Conservation (phyloP, 2,113 vertebrate genomes). For the Etheostoma cragini region DNA sequence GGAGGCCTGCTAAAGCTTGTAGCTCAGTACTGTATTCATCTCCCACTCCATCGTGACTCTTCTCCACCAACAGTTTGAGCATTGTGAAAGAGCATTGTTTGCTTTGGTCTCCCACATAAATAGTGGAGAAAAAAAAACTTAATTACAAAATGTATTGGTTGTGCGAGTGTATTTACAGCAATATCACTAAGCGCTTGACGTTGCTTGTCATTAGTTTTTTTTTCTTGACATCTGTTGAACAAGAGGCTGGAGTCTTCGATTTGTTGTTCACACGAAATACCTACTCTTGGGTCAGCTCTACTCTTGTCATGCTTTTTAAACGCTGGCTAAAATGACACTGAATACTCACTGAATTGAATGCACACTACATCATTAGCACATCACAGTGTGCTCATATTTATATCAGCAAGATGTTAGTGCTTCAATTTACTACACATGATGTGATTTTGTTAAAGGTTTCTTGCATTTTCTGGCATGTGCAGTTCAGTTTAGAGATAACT, state of each 20-base stretch:
- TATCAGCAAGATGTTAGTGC: neutral
- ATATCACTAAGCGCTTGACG: neutral
- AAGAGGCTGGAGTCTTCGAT: neutral
- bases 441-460: neutral
- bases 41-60: constrained; percentile 53
- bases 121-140: constrained; percentile 15
- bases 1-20: constrained; percentile 13
- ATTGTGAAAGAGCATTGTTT: constrained; percentile 1
- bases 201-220: neutral
- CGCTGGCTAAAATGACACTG: neutral
- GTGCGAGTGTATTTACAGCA: neutral
- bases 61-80: constrained; percentile 27
- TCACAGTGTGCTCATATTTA: neutral
- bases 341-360: neutral
- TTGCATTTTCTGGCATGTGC: neutral
- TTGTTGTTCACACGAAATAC: neutral
- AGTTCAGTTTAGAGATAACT: neutral
- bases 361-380: neutral
- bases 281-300: neutral
- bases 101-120: constrained; percentile 9
- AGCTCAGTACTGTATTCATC: constrained; percentile 33
- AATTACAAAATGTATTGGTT: constrained; percentile 22
- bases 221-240: neutral
- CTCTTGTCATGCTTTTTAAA: neutral
- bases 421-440: neutral